phyloP scores from a whole-genome alignment of 2,888 invertebrate species.

The Portevinia maculata region DNA sequence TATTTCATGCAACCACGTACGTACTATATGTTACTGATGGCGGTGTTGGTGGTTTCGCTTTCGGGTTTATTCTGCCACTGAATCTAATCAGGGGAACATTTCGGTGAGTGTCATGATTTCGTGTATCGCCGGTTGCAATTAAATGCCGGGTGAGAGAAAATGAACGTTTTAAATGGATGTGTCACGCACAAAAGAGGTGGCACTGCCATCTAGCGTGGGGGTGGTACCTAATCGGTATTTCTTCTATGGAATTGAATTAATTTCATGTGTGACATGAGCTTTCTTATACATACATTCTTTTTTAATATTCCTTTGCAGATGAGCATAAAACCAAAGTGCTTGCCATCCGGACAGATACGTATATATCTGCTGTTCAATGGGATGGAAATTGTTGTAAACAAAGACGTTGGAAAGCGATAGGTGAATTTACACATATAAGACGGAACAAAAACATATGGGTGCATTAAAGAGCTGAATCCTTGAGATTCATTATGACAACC shows the following conservation, averaged over 20 bases:
- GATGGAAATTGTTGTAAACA: conserved; percentile 31
- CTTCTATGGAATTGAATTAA: conserved; percentile 52
- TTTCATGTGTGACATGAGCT: conserved; percentile 29
- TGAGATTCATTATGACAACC: conserved; percentile 26
- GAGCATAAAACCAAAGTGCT: conserved; percentile 26
- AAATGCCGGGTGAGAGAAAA: conserved; percentile 42
- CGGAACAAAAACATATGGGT: conserved; percentile 9
- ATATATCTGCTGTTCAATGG: conserved; percentile 19
- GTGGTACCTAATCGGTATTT: not conserved
- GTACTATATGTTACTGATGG: conserved; percentile 14
- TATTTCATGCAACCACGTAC: conserved; percentile 58
- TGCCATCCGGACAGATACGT: conserved; percentile 20
- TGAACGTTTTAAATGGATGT: conserved; percentile 38
- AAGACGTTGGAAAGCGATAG: conserved; percentile 15
- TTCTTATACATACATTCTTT: not conserved
- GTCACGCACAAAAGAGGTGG: conserved; percentile 30
- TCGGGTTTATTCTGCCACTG: conserved; percentile 49
- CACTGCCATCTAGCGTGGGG: not conserved
- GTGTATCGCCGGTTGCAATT: conserved; percentile 55
- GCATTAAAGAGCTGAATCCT: conserved; percentile 19
- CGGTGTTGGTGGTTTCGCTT: conserved; percentile 41
- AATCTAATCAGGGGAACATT: conserved; percentile 55
- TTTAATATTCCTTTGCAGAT: conserved; percentile 14
- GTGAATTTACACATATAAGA: not conserved
- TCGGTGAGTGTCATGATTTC: conserved; percentile 35